Conservation (phyloP, 2,888 invertebrate species). For the Neocrepidodera transversa region DNA sequence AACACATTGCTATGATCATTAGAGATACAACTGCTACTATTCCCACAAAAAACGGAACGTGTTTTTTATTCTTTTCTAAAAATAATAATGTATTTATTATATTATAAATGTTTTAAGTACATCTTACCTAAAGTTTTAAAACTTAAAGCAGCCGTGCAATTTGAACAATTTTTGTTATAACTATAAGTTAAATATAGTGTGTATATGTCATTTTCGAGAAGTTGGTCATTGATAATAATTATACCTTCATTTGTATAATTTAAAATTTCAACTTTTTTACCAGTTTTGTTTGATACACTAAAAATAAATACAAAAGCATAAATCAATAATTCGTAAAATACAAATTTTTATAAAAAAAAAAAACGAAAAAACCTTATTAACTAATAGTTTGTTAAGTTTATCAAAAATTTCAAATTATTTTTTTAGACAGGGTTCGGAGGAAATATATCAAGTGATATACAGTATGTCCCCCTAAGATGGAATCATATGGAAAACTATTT, state of each 20-base stretch:
- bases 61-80: slow-evolving; percentile 4
- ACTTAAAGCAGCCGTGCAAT: background rate
- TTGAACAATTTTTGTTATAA: background rate
- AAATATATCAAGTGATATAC: too few species aligned
- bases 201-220: slow-evolving; percentile 1
- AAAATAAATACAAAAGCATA: background rate
- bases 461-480: too few species aligned
- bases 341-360: too few species aligned
- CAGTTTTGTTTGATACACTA: background rate
- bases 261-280: background rate
- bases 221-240: background rate
- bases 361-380: too few species aligned
- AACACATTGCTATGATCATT: slow-evolving; percentile 10
- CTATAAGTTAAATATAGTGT: background rate
- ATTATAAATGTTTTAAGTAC: too few species aligned
- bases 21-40: slow-evolving; percentile 8
- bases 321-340: too few species aligned
- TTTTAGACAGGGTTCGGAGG: too few species aligned
- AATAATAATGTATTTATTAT: background rate
- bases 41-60: slow-evolving; percentile 6
- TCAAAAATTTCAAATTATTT: too few species aligned
- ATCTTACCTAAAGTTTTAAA: slow-evolving; percentile 4
- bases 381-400: too few species aligned
- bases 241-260: background rate
- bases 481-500: too few species aligned